Evolutionary conservation across 2,888 invertebrate species (phyloP).

Genomic region (Metallyticus violacea): DNA sequence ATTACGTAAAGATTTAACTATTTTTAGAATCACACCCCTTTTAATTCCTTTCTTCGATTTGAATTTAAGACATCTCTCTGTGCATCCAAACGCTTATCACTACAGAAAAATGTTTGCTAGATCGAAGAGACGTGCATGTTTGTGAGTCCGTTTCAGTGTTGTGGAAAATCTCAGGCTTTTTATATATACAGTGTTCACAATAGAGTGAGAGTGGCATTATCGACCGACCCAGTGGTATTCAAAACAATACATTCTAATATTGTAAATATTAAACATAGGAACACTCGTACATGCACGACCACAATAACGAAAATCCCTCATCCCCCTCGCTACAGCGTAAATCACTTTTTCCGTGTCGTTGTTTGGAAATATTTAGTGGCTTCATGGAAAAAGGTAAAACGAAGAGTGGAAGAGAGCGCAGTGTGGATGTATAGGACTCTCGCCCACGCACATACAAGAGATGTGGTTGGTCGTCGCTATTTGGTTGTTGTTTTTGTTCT

Average conservation of each 20-base stretch:
- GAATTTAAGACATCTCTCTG: too few relatives aligned
- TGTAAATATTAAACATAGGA: conserved; percentile 13
- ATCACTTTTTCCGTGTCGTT: conserved; percentile 13
- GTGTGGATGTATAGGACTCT: neutral
- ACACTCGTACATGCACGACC: neutral
- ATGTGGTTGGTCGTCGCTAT: neutral
- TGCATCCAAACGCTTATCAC: too few relatives aligned
- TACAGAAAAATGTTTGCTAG: too few relatives aligned
- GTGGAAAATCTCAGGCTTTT: neutral
- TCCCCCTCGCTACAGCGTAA: neutral
- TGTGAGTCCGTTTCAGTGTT: too few relatives aligned
- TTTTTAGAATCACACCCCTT: too few relatives aligned
- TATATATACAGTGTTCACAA: neutral
- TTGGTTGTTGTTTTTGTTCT: neutral
- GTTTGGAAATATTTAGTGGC: conserved; percentile 13
- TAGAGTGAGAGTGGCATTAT: neutral
- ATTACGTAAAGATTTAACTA: too few relatives aligned
- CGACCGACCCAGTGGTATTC: neutral
- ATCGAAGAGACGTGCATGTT: too few relatives aligned
- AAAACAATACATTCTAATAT: conserved; percentile 16
- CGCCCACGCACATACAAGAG: neutral
- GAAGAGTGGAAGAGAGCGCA: neutral
- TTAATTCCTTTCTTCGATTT: too few relatives aligned
- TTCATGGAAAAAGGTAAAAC: neutral
- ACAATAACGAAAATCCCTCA: too few relatives aligned